A percentile compares a stretch with the other conserved stretches of the same genome.
These are phyloP conservation scores for Schlechtendalia chinensis DNA, from an alignment of 1,140 invertebrate genomes.

Conservation along the genomic window DNA sequence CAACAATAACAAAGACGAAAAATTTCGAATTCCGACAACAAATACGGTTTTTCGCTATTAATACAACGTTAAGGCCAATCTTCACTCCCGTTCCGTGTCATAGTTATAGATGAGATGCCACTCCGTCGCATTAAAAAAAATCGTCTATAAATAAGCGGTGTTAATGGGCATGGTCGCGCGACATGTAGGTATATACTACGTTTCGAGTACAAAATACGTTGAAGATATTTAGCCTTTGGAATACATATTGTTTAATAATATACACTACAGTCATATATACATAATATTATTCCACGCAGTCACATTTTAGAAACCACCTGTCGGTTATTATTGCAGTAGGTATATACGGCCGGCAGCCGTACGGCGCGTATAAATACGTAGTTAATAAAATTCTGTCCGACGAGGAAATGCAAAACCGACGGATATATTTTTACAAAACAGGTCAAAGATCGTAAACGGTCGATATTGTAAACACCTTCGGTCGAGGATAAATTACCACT, in stretches of 20 bases:
- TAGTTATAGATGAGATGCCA: constrained; percentile 9
- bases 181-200: background rate
- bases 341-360: no score
- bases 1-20: constrained; percentile 19
- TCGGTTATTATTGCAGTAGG: background rate
- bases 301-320: constrained; percentile 34
- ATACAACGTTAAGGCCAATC: constrained; percentile 19
- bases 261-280: no score
- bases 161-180: background rate
- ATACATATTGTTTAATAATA: no score
- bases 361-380: background rate
- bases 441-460: constrained; percentile 44
- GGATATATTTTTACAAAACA: constrained; percentile 34
- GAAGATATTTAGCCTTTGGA: background rate
- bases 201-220: background rate
- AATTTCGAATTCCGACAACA: background rate
- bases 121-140: constrained; percentile 21
- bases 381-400: constrained; percentile 36
- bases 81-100: constrained; percentile 4
- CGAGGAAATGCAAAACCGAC: constrained; percentile 37
- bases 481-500: constrained; percentile 32
- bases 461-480: constrained; percentile 13
- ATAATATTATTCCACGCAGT: background rate
- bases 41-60: constrained; percentile 23
- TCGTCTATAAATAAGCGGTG: constrained; percentile 33